Conservation (phyloP, 2,888 invertebrate genomes). For the Conops quadrifasciatus region DNA sequence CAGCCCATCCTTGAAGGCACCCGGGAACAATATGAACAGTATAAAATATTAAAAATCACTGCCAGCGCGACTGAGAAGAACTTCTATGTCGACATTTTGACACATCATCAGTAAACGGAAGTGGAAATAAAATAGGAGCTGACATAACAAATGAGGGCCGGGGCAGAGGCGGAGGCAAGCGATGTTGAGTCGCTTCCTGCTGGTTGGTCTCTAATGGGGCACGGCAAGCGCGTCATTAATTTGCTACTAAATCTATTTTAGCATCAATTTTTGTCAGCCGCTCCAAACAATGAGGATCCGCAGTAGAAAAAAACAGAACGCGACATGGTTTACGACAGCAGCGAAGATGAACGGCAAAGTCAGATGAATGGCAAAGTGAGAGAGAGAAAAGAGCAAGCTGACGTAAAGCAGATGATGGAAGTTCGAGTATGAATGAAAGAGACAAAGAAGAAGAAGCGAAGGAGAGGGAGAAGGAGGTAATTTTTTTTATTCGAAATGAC, state of each 20-base stretch:
- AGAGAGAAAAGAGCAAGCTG: background rate
- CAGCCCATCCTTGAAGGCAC: background rate
- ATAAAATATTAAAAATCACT: too few species aligned
- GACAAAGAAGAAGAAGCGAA: background rate
- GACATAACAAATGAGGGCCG: background rate
- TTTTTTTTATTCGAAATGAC: too few species aligned
- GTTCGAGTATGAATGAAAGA: background rate
- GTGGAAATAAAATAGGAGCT: constrained; percentile 2
- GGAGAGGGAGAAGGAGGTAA: background rate
- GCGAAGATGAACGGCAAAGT: background rate
- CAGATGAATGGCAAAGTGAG: background rate
- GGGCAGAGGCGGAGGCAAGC: background rate
- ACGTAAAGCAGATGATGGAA: background rate
- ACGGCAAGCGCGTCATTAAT: constrained; percentile 25
- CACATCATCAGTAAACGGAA: background rate
- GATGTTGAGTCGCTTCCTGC: too few species aligned
- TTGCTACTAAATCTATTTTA: constrained; percentile 27
- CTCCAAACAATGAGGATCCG: constrained; percentile 3
- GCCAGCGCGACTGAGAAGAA: too few species aligned
- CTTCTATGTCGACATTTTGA: background rate
- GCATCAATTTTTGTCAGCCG: constrained; percentile 29
- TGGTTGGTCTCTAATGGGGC: too few species aligned
- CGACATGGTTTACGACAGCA: constrained; percentile 9
- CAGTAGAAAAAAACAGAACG: background rate
- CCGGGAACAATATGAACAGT: too few species aligned